Percentiles rank a stretch among this genome's conserved stretches.
These are phyloP conservation scores for Greenwoodochromis staneri DNA, from an alignment of 2,113 vertebrate species.

Conservation along the genomic window DNA sequence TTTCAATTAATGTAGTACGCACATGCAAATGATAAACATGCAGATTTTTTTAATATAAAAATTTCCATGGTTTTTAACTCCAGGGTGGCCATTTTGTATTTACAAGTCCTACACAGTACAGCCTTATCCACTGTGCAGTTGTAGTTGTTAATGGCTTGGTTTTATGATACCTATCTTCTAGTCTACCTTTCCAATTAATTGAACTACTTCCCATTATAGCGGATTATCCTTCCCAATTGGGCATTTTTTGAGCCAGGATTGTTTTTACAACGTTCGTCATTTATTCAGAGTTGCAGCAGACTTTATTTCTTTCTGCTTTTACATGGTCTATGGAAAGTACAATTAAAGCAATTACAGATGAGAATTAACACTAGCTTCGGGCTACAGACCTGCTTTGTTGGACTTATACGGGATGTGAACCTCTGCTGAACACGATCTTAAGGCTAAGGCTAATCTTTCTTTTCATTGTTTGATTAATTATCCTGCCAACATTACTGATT, in stretches of 20 bases:
- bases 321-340: constrained; percentile 36
- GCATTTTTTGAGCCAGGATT: constrained; percentile 16
- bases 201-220: constrained; percentile 43
- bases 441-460: constrained; percentile 10
- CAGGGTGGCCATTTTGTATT: constrained; percentile 55
- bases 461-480: constrained; percentile 44
- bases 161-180: constrained; percentile 48
- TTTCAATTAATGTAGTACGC: constrained; percentile 51
- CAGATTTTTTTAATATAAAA: constrained; percentile 42
- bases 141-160: constrained; percentile 37
- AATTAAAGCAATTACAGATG: constrained; percentile 52
- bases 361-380: constrained; percentile 32
- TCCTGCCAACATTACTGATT: constrained; percentile 40
- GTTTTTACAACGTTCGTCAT: constrained; percentile 29
- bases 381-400: constrained; percentile 17
- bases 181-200: constrained; percentile 46
- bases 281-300: constrained; percentile 33
- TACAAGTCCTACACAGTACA: constrained; percentile 32
- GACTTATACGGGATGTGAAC: constrained; percentile 24
- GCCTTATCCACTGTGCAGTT: constrained; percentile 29
- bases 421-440: background rate
- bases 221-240: constrained; percentile 41
- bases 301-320: constrained; percentile 53
- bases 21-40: constrained; percentile 43
- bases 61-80: constrained; percentile 36